These are phyloP conservation scores for Nowickia ferox DNA, from an alignment of 2,888 invertebrate species.

Conservation along the genomic window DNA sequence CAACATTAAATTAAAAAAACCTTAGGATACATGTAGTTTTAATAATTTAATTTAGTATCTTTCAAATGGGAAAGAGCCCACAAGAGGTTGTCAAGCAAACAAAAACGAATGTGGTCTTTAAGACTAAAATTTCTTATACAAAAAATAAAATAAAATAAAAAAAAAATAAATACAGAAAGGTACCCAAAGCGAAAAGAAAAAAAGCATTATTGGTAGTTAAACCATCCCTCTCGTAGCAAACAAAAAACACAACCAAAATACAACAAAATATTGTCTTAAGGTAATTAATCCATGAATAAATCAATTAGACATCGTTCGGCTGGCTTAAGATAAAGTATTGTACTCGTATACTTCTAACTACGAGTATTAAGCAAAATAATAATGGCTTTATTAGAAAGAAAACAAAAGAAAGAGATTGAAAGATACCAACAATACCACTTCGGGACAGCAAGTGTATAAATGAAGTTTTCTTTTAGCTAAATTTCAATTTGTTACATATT, in stretches of 20 bases:
- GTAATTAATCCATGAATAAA: constrained; percentile 74
- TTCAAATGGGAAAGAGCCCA: constrained; percentile 1
- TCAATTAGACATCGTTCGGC: constrained; percentile 71
- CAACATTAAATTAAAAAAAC: constrained; percentile 23
- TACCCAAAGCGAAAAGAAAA: no score
- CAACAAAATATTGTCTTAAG: constrained; percentile 24
- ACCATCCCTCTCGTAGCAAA: no score
- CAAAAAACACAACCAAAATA: no score
- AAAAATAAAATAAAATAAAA: no score
- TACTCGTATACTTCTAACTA: background rate
- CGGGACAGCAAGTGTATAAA: no score
- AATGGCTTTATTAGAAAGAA: constrained; percentile 70
- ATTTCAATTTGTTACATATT: no score
- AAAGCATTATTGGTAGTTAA: no score
- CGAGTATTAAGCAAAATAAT: constrained; percentile 53
- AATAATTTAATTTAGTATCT: background rate
- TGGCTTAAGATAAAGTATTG: background rate
- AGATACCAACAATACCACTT: background rate
- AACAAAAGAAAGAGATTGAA: background rate
- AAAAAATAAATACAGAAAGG: no score
- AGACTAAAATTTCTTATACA: no score
- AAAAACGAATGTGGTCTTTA: no score
- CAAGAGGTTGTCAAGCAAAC: no score
- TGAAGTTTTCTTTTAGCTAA: no score
- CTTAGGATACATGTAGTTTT: background rate